These are phyloP conservation scores for Hippocampus kuda DNA, from an alignment of 2,797 vertebrate species.

Conservation along the genomic window DNA sequence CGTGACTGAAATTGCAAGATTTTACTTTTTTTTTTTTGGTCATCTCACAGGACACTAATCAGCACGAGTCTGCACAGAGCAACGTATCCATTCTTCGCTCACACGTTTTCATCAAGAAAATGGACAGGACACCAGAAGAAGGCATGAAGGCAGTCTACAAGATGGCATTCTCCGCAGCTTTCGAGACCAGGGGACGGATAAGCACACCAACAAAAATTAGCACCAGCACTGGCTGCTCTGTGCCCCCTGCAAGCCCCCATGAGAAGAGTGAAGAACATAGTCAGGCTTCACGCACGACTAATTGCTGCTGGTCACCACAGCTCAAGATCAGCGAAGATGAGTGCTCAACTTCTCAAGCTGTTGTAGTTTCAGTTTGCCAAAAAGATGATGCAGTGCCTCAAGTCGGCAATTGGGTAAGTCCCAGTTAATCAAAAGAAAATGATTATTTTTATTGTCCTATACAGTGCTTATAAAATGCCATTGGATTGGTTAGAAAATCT, in stretches of 20 bases:
- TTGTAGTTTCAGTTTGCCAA: constrained; percentile 7
- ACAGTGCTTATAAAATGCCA: neutral
- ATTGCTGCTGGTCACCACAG: neutral
- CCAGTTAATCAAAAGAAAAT: neutral
- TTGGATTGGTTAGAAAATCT: neutral
- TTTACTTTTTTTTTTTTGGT: neutral
- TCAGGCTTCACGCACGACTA: neutral
- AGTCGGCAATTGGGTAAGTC: constrained; percentile 36
- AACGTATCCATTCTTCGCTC: constrained; percentile 5
- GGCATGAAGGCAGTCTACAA: constrained; percentile 56
- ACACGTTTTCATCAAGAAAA: constrained; percentile 36
- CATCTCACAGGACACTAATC: neutral
- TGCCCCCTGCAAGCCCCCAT: neutral
- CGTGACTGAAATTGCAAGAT: neutral
- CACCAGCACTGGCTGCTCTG: constrained; percentile 1
- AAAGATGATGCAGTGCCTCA: constrained; percentile 12
- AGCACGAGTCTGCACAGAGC: constrained; percentile 12
- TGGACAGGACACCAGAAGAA: constrained; percentile 49
- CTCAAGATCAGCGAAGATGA: constrained; percentile 8
- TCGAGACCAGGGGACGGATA: constrained; percentile 24
- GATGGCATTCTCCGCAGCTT: constrained; percentile 51
- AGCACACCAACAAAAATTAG: neutral
- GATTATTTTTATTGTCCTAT: neutral
- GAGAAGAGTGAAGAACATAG: constrained; percentile 10
- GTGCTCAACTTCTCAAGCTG: neutral